A percentile compares a stretch with the other conserved stretches of the same genome.
Conservation (phyloP, 2,113 vertebrate species). For the Boleophthalmus pectinirostris region DNA sequence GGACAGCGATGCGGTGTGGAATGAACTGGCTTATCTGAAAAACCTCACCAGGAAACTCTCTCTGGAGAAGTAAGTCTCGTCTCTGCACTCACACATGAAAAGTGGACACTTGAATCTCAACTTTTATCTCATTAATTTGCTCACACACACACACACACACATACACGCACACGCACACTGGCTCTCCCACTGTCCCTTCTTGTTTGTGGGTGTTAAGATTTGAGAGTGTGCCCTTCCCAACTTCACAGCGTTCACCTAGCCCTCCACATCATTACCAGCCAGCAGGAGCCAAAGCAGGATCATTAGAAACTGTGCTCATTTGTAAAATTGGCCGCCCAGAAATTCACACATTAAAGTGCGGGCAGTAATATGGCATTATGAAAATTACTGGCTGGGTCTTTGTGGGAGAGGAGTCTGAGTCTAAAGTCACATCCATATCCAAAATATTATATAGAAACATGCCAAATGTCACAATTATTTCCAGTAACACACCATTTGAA, state of each 20-base stretch:
- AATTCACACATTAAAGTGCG: slow-evolving; percentile 53
- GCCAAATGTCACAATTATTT: neutral
- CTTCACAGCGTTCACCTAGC: slow-evolving; percentile 56
- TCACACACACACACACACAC: neutral
- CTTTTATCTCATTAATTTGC: slow-evolving; percentile 4
- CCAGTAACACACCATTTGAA: neutral
- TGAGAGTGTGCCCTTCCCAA: slow-evolving; percentile 51
- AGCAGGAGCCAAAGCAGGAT: slow-evolving; percentile 64
- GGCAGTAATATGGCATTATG: slow-evolving; percentile 56
- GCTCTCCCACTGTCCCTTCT: slow-evolving; percentile 37
- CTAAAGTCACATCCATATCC: slow-evolving; percentile 38
- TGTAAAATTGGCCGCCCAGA: slow-evolving; percentile 58
- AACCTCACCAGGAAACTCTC: slow-evolving; percentile 82
- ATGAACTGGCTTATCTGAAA: slow-evolving; percentile 86
- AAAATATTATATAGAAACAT: neutral
- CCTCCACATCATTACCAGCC: slow-evolving; percentile 64
- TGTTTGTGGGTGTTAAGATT: slow-evolving; percentile 58
- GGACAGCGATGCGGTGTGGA: slow-evolving; percentile 85
- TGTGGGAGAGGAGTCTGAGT: slow-evolving; percentile 40
- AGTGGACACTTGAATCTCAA: neutral
- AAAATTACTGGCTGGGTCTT: slow-evolving; percentile 49
- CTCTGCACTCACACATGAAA: neutral
- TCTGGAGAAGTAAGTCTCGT: slow-evolving; percentile 84
- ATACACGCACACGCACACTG: neutral
- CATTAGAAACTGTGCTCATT: slow-evolving; percentile 67